A percentile compares a stretch with the other conserved stretches of the same genome.
Conservation (phyloP, 2,113 vertebrate genomes). For the Glaucomys volans region DNA sequence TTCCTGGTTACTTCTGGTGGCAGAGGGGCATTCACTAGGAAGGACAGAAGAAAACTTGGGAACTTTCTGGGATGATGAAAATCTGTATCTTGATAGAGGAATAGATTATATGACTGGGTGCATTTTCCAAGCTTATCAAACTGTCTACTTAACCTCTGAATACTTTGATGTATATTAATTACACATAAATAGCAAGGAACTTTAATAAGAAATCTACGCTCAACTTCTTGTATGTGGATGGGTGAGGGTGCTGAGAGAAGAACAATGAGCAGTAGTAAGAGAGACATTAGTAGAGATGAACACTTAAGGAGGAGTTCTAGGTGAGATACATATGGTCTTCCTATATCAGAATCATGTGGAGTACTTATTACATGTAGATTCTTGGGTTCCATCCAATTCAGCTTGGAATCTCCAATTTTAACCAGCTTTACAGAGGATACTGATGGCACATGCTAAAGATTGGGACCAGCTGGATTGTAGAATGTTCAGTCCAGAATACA, state of each 20-base stretch:
- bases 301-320: background rate
- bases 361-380: conserved; percentile 8
- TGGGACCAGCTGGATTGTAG: conserved; percentile 44
- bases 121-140: conserved; percentile 28
- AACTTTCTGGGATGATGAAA: background rate
- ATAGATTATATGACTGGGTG: background rate
- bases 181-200: background rate
- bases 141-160: background rate
- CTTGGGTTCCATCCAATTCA: background rate
- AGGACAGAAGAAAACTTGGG: background rate
- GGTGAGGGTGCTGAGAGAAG: background rate
- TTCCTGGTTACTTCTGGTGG: background rate
- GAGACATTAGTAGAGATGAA: background rate
- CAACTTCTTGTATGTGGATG: background rate
- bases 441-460: conserved; percentile 19
- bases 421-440: conserved; percentile 38
- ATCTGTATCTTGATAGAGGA: background rate
- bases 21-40: background rate
- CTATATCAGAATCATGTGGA: conserved; percentile 10
- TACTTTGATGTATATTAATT: background rate
- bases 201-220: conserved; percentile 5
- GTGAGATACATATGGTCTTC: background rate
- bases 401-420: conserved; percentile 16
- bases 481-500: conserved; percentile 54
- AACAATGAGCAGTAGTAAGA: background rate